These are phyloP conservation scores for Danio albolineatus DNA, from an alignment of 2,797 vertebrate species.

Conservation along the genomic window DNA sequence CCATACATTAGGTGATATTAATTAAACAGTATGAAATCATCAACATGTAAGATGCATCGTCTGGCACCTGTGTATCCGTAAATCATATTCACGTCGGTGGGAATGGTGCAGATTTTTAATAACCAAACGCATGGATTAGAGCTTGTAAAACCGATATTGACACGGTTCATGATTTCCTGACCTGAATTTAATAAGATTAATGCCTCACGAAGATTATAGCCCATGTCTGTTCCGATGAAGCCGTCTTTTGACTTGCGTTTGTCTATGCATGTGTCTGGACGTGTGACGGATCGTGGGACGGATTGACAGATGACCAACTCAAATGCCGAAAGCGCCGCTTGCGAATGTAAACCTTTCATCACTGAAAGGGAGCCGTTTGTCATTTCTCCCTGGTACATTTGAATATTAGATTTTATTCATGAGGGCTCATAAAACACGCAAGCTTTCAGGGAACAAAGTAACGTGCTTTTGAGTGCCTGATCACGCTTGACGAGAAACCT, in stretches of 20 bases:
- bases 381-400: slow-evolving; percentile 40
- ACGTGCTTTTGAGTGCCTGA: slow-evolving; percentile 40
- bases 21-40: neutral
- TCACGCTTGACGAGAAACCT: slow-evolving; percentile 41
- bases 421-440: slow-evolving; percentile 46
- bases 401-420: slow-evolving; percentile 61
- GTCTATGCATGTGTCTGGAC: slow-evolving; percentile 17
- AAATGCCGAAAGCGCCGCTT: slow-evolving; percentile 55
- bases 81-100: slow-evolving; percentile 41
- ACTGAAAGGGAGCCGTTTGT: slow-evolving; percentile 50
- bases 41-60: slow-evolving; percentile 20
- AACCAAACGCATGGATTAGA: slow-evolving; percentile 10
- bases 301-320: slow-evolving; percentile 71
- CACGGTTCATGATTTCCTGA: slow-evolving; percentile 22
- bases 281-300: slow-evolving; percentile 68
- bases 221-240: neutral
- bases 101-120: slow-evolving; percentile 33
- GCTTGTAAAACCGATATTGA: slow-evolving; percentile 43
- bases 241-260: slow-evolving; percentile 8
- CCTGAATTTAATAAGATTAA: slow-evolving; percentile 39
- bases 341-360: slow-evolving; percentile 62
- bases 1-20: neutral
- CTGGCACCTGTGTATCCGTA: neutral
- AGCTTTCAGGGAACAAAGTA: slow-evolving; percentile 33
- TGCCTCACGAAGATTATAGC: slow-evolving; percentile 41